Conservation (phyloP, 2,797 vertebrate genomes). For the Simalia tracyae region DNA sequence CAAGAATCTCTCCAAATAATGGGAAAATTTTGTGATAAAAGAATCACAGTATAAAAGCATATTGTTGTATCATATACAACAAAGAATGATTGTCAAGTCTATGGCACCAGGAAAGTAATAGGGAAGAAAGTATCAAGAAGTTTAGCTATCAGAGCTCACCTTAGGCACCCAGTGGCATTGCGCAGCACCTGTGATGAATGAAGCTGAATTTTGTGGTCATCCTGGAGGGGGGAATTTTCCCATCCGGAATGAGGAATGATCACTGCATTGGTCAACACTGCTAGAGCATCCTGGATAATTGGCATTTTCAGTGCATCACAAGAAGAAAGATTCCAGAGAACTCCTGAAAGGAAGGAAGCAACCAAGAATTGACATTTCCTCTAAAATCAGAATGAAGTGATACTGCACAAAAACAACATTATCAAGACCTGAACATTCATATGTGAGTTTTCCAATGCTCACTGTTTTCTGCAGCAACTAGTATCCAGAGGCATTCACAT, state of each 20-base stretch:
- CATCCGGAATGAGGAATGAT: conserved; percentile 97
- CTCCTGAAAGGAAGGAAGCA: conserved; percentile 76
- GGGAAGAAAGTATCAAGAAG: neutral
- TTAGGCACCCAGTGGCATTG: conserved; percentile 98
- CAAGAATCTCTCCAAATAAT: neutral
- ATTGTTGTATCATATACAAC: neutral
- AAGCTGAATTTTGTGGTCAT: conserved; percentile 94
- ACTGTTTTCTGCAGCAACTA: neutral
- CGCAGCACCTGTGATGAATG: conserved; percentile 98
- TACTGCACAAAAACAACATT: neutral
- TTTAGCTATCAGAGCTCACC: conserved; percentile 74
- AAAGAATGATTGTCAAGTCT: neutral
- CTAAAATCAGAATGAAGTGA: neutral
- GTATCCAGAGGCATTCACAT: neutral
- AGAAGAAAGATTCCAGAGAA: conserved; percentile 97
- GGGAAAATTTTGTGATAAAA: neutral
- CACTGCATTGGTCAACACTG: conserved; percentile 95
- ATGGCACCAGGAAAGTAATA: neutral
- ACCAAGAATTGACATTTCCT: conserved; percentile 21
- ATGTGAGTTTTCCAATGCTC: neutral
- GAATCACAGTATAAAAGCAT: neutral
- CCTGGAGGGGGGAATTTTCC: conserved; percentile 94
- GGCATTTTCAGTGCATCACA: conserved; percentile 99
- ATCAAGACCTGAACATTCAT: neutral
- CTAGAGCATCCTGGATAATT: conserved; percentile 97